phyloP scores from a whole-genome alignment of 2,113 vertebrate genomes.

The Eurystomus gularis region DNA sequence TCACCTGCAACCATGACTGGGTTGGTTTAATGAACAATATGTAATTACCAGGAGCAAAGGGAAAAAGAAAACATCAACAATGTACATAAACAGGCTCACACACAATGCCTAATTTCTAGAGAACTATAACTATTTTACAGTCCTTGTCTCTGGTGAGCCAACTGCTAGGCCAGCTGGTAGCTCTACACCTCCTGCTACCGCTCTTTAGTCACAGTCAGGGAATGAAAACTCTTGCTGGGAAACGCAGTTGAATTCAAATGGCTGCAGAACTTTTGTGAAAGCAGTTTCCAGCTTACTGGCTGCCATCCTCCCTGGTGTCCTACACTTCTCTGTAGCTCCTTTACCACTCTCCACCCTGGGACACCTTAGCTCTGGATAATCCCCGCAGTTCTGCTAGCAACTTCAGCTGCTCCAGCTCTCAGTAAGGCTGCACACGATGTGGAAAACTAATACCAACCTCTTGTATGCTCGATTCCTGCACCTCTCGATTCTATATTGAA shows the following conservation, averaged over 20 bases:
- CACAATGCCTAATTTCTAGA: background rate
- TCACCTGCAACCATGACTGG: background rate
- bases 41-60: background rate
- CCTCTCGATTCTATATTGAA: rapidly evolving
- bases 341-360: background rate
- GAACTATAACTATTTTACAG: background rate
- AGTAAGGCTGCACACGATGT: background rate
- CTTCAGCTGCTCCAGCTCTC: background rate
- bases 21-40: background rate
- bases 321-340: background rate
- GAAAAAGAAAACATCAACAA: background rate
- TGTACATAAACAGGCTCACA: background rate
- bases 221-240: background rate
- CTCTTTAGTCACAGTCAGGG: background rate
- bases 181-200: background rate
- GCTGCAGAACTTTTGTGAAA: background rate
- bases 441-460: background rate
- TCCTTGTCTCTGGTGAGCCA: background rate
- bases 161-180: slow-evolving; percentile 26
- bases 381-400: background rate
- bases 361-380: background rate
- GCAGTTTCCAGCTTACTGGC: background rate
- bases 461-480: background rate
- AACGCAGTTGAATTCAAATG: background rate
- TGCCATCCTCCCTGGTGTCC: background rate